phyloP scores from a whole-genome alignment of 2,888 invertebrate species.

The Drosophila aldrichi region DNA sequence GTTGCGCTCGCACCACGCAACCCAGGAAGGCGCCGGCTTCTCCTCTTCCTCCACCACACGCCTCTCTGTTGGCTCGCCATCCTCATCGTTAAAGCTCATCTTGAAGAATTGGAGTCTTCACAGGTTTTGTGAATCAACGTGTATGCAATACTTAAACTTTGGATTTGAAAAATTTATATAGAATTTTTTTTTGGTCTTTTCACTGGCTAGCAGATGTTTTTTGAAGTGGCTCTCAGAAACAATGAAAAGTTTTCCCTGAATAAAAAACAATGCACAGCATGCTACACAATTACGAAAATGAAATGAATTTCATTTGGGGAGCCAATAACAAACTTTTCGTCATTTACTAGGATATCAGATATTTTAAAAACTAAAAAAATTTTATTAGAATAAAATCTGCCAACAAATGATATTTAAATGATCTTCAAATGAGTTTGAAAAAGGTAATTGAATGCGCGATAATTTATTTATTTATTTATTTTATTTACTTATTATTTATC shows the following conservation, averaged over 20 bases:
- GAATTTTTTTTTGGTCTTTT: slow-evolving; percentile 18
- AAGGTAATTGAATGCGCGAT: too few species aligned
- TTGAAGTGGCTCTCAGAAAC: neutral
- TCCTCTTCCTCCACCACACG: neutral
- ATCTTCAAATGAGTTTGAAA: too few species aligned
- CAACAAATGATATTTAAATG: too few species aligned
- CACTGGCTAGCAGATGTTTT: slow-evolving; percentile 17
- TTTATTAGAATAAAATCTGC: too few species aligned
- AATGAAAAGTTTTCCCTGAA: neutral
- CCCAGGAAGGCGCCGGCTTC: slow-evolving; percentile 42
- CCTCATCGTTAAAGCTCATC: slow-evolving; percentile 32
- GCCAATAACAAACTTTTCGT: too few species aligned
- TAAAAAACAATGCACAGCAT: slow-evolving; percentile 24
- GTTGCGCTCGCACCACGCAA: slow-evolving; percentile 53
- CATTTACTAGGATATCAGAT: too few species aligned
- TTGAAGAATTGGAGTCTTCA: neutral
- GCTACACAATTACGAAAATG: slow-evolving; percentile 7
- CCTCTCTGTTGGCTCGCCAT: neutral
- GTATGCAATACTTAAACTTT: neutral
- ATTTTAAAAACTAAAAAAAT: too few species aligned
- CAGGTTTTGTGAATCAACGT: neutral
- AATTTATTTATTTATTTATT: neutral
- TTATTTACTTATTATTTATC: neutral
- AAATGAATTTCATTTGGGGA: neutral
- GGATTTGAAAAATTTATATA: slow-evolving; percentile 8